Percentiles rank a stretch among this genome's conserved stretches.
Conservation (phyloP, 2,113 vertebrate genomes). For the Syngnathus scovelli region DNA sequence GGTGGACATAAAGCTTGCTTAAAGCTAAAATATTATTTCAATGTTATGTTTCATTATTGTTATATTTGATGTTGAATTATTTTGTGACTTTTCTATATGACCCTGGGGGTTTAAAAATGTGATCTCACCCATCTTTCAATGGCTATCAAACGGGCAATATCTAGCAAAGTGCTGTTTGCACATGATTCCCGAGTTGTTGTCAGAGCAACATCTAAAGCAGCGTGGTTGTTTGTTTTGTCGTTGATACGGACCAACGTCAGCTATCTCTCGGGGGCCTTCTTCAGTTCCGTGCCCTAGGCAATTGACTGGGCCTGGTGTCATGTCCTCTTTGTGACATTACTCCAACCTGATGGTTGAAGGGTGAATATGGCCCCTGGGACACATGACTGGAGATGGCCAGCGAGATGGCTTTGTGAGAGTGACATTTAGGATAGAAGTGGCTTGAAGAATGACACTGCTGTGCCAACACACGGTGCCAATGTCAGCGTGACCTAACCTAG, state of each 20-base stretch:
- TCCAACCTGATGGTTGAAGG: constrained; percentile 56
- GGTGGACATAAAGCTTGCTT: no score
- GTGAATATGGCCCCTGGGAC: constrained; percentile 55
- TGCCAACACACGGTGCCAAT: constrained; percentile 47
- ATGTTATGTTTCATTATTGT: no score
- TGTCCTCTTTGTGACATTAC: constrained; percentile 46
- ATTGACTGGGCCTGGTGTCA: constrained; percentile 11
- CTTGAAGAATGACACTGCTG: constrained; percentile 51
- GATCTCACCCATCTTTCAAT: not conserved
- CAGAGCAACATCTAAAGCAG: not conserved
- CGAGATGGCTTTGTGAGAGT: constrained; percentile 36
- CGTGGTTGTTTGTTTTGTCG: not conserved
- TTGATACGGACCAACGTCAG: not conserved
- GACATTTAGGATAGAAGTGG: constrained; percentile 64
- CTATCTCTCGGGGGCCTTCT: not conserved
- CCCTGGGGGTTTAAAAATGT: not conserved
- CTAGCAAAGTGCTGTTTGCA: no score
- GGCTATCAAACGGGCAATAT: no score
- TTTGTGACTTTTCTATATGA: no score
- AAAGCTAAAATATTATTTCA: no score
- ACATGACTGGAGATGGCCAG: constrained; percentile 35
- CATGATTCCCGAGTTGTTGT: not conserved
- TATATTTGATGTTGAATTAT: no score
- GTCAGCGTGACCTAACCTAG: constrained; percentile 54
- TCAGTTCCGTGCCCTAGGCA: not conserved